These are phyloP conservation scores for Pangasius krempfi DNA, from an alignment of 2,797 vertebrate genomes.

Conservation along the genomic window DNA sequence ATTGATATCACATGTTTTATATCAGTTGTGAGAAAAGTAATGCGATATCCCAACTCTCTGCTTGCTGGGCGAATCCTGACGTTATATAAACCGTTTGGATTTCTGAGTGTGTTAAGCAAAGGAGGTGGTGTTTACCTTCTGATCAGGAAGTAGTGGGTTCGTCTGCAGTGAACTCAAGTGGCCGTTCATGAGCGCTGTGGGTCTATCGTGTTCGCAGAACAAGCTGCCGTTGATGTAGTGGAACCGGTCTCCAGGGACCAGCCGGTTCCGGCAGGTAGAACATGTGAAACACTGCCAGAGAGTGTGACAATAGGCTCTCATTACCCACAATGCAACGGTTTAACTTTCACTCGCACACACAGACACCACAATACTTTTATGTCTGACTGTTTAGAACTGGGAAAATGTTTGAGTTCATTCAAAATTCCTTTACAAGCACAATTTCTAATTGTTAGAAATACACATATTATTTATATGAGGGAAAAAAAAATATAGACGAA, in stretches of 20 bases:
- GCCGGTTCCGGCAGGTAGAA: conserved; percentile 99
- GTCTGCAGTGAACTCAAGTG: conserved; percentile 99
- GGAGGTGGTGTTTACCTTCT: conserved; percentile 88
- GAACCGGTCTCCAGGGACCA: conserved; percentile 97
- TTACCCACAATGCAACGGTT: conserved; percentile 39
- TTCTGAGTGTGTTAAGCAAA: neutral
- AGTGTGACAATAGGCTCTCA: conserved; percentile 25
- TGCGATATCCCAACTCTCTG: neutral
- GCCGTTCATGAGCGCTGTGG: conserved; percentile 98
- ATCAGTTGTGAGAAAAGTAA: neutral
- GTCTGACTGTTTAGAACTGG: neutral
- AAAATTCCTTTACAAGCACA: neutral
- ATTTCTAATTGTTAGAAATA: neutral
- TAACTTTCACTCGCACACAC: conserved; percentile 17
- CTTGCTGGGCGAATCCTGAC: neutral
- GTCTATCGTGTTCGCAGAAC: conserved; percentile 99
- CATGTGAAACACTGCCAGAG: conserved; percentile 94
- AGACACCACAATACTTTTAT: neutral
- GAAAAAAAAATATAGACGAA: neutral
- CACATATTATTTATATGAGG: neutral
- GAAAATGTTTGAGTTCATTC: neutral
- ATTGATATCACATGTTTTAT: neutral
- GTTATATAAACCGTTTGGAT: neutral
- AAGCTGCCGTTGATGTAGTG: conserved; percentile 99
- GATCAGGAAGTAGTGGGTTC: conserved; percentile 98